Base-by-base conservation (phyloP, 2,797 vertebrate species). In the Florisuga fusca region DNA sequence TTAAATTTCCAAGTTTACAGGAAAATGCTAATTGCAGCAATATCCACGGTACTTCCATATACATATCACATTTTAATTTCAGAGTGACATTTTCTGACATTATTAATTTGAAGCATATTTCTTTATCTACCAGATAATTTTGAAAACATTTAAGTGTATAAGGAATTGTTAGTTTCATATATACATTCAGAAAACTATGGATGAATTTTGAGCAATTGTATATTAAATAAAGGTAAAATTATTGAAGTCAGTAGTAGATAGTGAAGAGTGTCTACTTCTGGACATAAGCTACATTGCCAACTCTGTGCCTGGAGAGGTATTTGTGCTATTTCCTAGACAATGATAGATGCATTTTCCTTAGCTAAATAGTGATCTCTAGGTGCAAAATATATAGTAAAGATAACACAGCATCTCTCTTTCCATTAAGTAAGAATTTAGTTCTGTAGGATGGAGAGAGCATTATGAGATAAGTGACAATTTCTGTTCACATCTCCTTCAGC, bases 21-120 rank as follows among this genome's bases (percentile, higher is more conserved):
- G 54, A 94, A 93, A 90, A 90, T 87, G 64, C 2, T 88, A 94
- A 92, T 74, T 94, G 71, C 36, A 71, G 20, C 43, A 94, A 76
- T 76, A 92, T 68, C 45, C 9, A 20, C 29, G 82, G 33, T 18
- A 84, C 38, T 89, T 91, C 92, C 63, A 67, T 86, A 78, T 23
- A 48, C 58, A 45, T 48, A 74, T 29, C 81, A 63, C 25, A 33
- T 72, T 87, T 88, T 84, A 33, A 84, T 95, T 93, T 77, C 59
- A 57, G 67, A 89, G 29, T 38, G 11, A 38, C 62, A 51, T 63
- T 75, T 90, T 71, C 78, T 68, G 34, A 4, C 34, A 34, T 5
- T 51, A 8, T 77, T 64, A 62, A 57, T 77, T 89, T 73, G 31
- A 57, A 64, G 6, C 7, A 15, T 34, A 20, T 59, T 45, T 61